Evolutionary conservation across 2,797 vertebrate genomes (phyloP).

Genomic region (Psittacula derbiana): DNA sequence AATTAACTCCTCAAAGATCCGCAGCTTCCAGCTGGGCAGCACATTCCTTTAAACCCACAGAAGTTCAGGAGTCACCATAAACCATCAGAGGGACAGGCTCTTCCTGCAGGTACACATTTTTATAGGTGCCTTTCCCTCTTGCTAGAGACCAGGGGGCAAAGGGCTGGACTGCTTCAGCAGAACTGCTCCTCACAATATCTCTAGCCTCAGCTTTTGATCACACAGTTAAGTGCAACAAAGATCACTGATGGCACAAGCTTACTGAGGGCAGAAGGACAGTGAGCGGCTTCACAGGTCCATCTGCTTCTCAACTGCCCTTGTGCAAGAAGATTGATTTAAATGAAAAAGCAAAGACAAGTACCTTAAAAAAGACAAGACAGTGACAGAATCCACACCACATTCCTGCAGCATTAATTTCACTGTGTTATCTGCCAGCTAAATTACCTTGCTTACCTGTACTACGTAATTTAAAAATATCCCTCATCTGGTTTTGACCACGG

Average conservation of each 20-base stretch:
- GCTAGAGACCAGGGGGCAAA: background rate
- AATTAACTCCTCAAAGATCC: background rate
- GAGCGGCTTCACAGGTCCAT: background rate
- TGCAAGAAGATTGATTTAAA: background rate
- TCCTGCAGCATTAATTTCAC: background rate
- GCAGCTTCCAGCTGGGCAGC: background rate
- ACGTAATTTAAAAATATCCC: background rate
- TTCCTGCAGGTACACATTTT: background rate
- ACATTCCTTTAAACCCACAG: background rate
- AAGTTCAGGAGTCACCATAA: background rate
- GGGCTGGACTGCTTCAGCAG: background rate
- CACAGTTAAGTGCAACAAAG: background rate
- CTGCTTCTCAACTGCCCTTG: background rate
- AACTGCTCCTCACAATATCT: background rate
- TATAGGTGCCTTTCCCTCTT: background rate
- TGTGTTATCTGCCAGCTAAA: background rate
- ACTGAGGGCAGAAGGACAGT: background rate
- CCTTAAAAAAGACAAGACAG: background rate
- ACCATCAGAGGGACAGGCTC: background rate
- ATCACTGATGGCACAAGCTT: background rate
- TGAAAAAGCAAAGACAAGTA: background rate
- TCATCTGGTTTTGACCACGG: background rate
- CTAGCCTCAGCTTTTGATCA: background rate
- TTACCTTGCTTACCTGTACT: background rate
- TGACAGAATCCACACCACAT: background rate